These are phyloP conservation scores for Lerista edwardsae DNA, from an alignment of 2,797 vertebrate species.

Conservation along the genomic window DNA sequence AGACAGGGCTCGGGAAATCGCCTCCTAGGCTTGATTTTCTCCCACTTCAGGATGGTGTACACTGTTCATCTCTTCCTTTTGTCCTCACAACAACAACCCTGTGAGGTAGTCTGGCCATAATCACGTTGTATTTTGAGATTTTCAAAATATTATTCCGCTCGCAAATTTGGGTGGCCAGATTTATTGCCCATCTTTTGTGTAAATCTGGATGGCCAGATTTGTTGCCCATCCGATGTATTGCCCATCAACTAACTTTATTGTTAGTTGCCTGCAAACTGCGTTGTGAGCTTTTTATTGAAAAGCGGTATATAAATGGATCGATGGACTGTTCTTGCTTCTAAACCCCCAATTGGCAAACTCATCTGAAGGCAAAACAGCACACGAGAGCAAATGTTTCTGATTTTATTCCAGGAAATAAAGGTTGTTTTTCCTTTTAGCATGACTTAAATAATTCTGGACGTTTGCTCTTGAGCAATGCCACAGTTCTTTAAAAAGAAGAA, in stretches of 20 bases:
- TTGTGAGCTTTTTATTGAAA: too few relatives aligned
- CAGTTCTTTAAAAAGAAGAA: neutral
- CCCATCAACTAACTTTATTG: too few relatives aligned
- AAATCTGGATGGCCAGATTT: too few relatives aligned
- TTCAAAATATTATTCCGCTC: neutral
- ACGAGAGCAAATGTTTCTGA: neutral
- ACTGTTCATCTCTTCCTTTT: too few relatives aligned
- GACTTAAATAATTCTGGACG: neutral
- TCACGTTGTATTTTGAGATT: neutral
- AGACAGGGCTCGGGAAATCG: too few relatives aligned
- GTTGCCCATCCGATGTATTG: too few relatives aligned
- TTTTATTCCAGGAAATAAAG: neutral
- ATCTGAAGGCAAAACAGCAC: neutral
- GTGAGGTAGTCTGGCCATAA: neutral
- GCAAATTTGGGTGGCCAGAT: too few relatives aligned
- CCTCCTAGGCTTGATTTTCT: too few relatives aligned
- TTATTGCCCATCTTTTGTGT: too few relatives aligned
- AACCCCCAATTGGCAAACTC: neutral
- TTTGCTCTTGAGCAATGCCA: neutral
- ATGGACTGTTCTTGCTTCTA: neutral
- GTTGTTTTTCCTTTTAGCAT: neutral
- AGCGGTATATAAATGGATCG: neutral
- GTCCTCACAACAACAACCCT: too few relatives aligned
- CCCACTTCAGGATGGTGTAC: too few relatives aligned
- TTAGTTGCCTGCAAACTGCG: too few relatives aligned